Percentiles rank a stretch among this genome's conserved stretches.
Evolutionary conservation across 1,140 invertebrate genomes (phyloP).

Genomic region (Tetragonula clypearis): DNA sequence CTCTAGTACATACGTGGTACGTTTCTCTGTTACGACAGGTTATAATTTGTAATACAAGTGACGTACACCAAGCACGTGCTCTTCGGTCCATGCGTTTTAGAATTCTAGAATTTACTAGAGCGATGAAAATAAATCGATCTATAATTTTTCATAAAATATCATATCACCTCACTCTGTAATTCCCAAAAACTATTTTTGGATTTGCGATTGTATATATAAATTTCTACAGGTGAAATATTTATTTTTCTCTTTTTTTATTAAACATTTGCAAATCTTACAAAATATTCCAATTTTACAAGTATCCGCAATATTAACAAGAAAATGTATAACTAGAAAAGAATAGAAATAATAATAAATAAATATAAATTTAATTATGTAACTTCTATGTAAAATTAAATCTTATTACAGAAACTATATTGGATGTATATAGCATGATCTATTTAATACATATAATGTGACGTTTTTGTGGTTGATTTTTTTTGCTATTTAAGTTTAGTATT

Average conservation of each 20-base stretch:
- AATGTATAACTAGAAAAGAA: not conserved
- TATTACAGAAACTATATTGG: not conserved
- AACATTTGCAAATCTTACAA: not conserved
- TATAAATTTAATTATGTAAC: not conserved
- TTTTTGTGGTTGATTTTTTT: not conserved
- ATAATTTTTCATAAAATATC: not conserved
- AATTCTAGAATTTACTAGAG: not conserved
- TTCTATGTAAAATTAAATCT: not conserved
- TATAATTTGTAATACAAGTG: conserved; percentile 21
- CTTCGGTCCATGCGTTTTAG: not conserved
- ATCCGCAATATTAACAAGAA: not conserved
- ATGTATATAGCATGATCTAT: not conserved
- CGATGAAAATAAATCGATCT: not conserved
- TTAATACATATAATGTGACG: not conserved
- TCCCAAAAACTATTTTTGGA: too few relatives aligned
- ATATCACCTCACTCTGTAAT: too few relatives aligned
- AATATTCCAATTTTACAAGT: not conserved
- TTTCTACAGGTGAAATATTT: not conserved
- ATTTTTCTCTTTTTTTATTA: not conserved
- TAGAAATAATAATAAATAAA: not conserved
- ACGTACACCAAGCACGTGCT: conserved; percentile 26
- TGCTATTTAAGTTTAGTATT: not conserved
- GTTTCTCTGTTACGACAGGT: not conserved
- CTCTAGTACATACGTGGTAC: not conserved
- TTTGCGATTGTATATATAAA: not conserved